phyloP scores from a whole-genome alignment of 2,113 vertebrate species.

The Ctenodactylus gundi region DNA sequence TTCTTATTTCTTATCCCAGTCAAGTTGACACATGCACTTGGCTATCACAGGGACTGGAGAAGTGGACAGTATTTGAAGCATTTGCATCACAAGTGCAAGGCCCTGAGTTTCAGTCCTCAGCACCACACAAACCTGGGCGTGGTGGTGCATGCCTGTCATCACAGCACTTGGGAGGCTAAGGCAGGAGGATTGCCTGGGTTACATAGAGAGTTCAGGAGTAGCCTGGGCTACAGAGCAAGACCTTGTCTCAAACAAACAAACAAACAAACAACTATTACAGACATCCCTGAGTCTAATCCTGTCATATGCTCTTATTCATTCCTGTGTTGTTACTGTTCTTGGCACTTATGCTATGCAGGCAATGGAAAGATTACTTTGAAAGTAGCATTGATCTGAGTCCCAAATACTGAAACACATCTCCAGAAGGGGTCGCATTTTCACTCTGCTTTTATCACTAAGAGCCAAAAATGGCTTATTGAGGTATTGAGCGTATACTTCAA shows the following conservation, averaged over 20 bases:
- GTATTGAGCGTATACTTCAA: accelerated
- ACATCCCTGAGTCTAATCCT: neutral
- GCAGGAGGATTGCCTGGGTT: too few relatives aligned
- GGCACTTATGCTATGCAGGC: neutral
- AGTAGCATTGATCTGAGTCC: neutral
- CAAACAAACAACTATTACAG: neutral
- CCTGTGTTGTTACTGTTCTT: neutral
- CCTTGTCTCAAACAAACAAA: too few relatives aligned
- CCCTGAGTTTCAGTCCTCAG: too few relatives aligned
- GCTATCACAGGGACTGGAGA: neutral
- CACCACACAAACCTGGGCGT: too few relatives aligned
- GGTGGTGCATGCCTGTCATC: too few relatives aligned
- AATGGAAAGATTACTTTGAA: neutral
- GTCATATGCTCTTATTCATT: neutral
- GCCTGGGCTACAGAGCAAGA: too few relatives aligned
- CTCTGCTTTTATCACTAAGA: neutral
- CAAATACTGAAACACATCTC: neutral
- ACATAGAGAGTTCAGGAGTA: too few relatives aligned
- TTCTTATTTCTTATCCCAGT: neutral
- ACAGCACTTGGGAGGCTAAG: too few relatives aligned
- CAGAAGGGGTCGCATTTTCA: neutral
- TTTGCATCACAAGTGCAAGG: too few relatives aligned
- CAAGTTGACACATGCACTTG: neutral
- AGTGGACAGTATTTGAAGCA: too few relatives aligned
- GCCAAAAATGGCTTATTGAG: neutral